phyloP scores from a whole-genome alignment of 2,888 invertebrate species.

The Parapristionchus giblindavisi region DNA sequence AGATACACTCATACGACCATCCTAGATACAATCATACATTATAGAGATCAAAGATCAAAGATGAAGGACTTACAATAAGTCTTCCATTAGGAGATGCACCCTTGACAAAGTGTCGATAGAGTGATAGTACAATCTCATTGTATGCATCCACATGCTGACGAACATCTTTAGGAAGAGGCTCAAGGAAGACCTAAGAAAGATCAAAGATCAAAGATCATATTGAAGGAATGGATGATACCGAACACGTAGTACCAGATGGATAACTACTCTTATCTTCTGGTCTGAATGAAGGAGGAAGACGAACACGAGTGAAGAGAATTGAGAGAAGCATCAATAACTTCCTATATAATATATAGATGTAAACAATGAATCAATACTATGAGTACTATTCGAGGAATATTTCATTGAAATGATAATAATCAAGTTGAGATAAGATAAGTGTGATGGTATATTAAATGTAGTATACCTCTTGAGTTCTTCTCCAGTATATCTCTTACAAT shows the following conservation, averaged over 20 bases:
- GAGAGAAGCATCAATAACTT: slow-evolving; percentile 59
- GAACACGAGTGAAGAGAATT: slow-evolving; percentile 62
- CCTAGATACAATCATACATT: not conserved
- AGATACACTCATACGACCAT: slow-evolving; percentile 10
- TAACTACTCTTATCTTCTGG: slow-evolving; percentile 49
- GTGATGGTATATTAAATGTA: not conserved
- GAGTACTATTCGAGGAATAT: not conserved
- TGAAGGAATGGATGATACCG: too few species aligned
- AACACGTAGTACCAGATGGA: slow-evolving; percentile 40
- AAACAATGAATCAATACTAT: too few species aligned
- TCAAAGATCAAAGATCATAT: too few species aligned
- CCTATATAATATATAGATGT: too few species aligned
- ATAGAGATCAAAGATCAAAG: too few species aligned
- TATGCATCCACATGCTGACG: slow-evolving; percentile 53
- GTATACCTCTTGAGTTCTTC: slow-evolving; percentile 48
- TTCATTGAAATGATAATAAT: not conserved
- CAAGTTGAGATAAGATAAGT: not conserved
- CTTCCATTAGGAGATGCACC: slow-evolving; percentile 50
- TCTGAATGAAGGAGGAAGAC: slow-evolving; percentile 56
- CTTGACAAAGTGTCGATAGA: slow-evolving; percentile 58
- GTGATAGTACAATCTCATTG: slow-evolving; percentile 53
- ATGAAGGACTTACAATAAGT: slow-evolving; percentile 48
- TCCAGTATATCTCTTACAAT: slow-evolving; percentile 48
- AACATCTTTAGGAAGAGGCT: slow-evolving; percentile 48
- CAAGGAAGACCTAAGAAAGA: slow-evolving; percentile 47